Conservation (phyloP, 2,888 invertebrate species). For the Alcis repandata region DNA sequence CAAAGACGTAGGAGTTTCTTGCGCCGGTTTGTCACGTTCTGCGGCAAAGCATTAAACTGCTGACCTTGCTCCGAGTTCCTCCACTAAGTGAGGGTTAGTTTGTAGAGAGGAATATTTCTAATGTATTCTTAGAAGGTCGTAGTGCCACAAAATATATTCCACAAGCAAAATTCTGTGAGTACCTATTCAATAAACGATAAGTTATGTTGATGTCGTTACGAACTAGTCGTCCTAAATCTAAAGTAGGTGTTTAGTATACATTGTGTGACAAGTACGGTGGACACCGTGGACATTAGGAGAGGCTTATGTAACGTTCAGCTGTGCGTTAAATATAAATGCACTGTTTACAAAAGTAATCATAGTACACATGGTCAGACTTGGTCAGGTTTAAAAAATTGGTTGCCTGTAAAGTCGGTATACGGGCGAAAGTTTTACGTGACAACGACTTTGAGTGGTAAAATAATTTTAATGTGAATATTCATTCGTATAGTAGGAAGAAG, state of each 20-base stretch:
- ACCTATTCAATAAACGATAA: conserved; percentile 16
- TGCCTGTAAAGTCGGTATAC: too few species aligned
- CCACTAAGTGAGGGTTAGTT: conserved; percentile 19
- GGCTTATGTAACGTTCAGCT: neutral
- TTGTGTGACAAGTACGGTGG: neutral
- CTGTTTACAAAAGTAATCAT: too few species aligned
- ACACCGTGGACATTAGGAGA: neutral
- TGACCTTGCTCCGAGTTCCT: conserved; percentile 42
- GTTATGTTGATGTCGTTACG: conserved; percentile 17
- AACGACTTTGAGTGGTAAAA: neutral
- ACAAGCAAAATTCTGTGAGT: neutral
- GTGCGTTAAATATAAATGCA: too few species aligned
- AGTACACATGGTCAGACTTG: too few species aligned
- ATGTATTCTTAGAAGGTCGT: conserved; percentile 15
- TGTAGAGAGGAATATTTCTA: conserved; percentile 29
- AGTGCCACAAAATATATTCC: conserved; percentile 6
- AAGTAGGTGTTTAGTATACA: neutral
- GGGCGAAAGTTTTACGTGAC: too few species aligned
- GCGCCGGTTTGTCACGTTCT: conserved; percentile 44
- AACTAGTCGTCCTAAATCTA: neutral
- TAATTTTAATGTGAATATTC: too few species aligned
- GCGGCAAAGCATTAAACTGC: conserved; percentile 26
- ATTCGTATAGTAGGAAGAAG: too few species aligned
- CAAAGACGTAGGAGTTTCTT: conserved; percentile 22
- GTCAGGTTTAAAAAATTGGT: neutral